phyloP scores from a whole-genome alignment of 2,797 vertebrate genomes.

The Glossophaga mutica region DNA sequence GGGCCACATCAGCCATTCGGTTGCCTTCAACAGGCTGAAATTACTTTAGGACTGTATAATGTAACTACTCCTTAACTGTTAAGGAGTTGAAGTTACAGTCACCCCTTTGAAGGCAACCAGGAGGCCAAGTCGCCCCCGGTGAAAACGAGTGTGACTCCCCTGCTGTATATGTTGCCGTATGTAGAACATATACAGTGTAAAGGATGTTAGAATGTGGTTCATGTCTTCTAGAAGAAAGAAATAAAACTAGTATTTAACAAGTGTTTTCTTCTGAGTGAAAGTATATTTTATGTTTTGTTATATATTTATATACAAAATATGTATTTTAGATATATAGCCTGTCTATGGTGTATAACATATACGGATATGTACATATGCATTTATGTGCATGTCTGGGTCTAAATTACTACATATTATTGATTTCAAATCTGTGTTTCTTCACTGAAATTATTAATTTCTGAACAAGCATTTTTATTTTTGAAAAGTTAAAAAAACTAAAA shows the following conservation, averaged over 20 bases:
- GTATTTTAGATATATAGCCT: background rate
- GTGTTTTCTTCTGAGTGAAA: background rate
- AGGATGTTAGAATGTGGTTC: background rate
- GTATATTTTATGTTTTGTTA: background rate
- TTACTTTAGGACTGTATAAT: no score
- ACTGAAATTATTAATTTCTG: background rate
- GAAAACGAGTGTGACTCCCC: no score
- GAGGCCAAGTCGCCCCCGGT: no score
- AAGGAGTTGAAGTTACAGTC: no score
- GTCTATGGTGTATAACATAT: background rate
- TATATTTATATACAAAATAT: background rate
- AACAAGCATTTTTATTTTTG: background rate
- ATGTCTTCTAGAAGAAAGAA: background rate
- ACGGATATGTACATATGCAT: background rate
- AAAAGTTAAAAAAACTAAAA: background rate
- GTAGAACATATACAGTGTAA: background rate
- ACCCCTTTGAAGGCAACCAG: no score
- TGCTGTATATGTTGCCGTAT: background rate
- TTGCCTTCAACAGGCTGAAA: no score
- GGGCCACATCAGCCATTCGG: no score
- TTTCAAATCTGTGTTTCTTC: background rate
- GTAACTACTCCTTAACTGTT: no score
- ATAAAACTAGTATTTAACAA: background rate
- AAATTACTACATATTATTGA: background rate
- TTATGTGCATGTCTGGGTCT: background rate